Conservation (phyloP, 2,888 invertebrate genomes). For the Sisyra terminalis region DNA sequence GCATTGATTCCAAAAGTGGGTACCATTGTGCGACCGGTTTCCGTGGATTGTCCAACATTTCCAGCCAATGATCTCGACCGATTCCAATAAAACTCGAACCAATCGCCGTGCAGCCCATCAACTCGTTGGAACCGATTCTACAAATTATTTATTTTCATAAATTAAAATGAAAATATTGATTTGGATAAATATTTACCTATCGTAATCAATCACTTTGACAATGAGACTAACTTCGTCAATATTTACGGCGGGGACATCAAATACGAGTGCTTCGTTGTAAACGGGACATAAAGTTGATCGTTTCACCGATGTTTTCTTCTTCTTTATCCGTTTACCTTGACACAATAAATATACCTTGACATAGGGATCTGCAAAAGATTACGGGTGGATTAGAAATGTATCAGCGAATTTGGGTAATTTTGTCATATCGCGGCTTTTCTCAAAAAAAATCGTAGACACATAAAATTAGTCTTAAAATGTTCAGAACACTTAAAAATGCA, state of each 20-base stretch:
- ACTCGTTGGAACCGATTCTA: slow-evolving; percentile 74
- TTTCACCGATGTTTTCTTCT: slow-evolving; percentile 84
- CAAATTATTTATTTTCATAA: slow-evolving; percentile 11
- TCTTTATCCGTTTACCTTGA: slow-evolving; percentile 78
- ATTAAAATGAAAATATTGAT: neutral
- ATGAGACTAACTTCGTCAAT: slow-evolving; percentile 67
- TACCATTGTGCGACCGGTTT: slow-evolving; percentile 80
- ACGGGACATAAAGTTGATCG: slow-evolving; percentile 75
- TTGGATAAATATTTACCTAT: slow-evolving; percentile 41
- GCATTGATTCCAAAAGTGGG: slow-evolving; percentile 51
- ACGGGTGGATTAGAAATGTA: too few species aligned
- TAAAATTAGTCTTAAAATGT: too few species aligned
- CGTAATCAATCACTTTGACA: slow-evolving; percentile 78
- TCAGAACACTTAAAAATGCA: too few species aligned
- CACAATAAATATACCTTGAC: slow-evolving; percentile 82
- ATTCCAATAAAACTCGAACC: slow-evolving; percentile 59
- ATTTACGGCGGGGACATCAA: slow-evolving; percentile 73
- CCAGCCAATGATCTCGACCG: slow-evolving; percentile 70
- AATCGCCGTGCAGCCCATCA: slow-evolving; percentile 72
- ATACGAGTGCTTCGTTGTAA: slow-evolving; percentile 86
- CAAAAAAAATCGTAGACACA: too few species aligned
- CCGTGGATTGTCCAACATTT: slow-evolving; percentile 68
- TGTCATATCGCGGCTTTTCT: too few species aligned
- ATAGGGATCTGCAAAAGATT: slow-evolving; percentile 63
- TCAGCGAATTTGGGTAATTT: too few species aligned